Evolutionary conservation across 2,113 vertebrate species (phyloP), one percentile per base, ranked within the genome.

Genomic region (Phrynosoma blainvillii): DNA sequence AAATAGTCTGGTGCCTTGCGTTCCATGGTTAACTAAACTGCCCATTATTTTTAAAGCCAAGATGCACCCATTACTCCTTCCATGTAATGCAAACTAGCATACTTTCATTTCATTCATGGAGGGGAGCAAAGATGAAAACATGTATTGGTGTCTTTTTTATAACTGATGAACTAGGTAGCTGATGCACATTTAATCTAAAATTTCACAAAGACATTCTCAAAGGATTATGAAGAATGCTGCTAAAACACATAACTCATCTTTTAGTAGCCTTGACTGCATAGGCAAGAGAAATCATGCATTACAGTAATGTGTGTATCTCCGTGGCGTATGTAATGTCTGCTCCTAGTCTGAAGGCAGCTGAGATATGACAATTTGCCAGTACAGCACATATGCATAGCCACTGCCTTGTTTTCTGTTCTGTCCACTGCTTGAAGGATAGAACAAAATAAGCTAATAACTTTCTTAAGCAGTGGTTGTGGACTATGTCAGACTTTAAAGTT

Each of bases 381-480:
- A 47, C 42, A 47, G 71, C 77, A 62, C 21, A 25, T 54, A 47
- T 52, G 79, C 79, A 65, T 40, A 76, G 56, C 65, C 8, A 47
- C 74, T 82, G 8, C 68, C 59, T 42, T 65, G 59, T 68, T 83
- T 85, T 82, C 42, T 66, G 40, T 14, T 83, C 14, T 68, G 42
- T 66, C 42, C 4, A 10, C 59, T 68, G 71, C 71, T 73, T 30
- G 66, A 47, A 25, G 79, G 80, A 52, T 54, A 76, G 80, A 88
- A 83, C 82, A 54, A 82, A 76, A 83, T 76, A 30, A 88, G 56
- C 40, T 83, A 76, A 83, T 82, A 36, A 70, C 27, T 76, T 82
- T 66, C n/a, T 75, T n/a, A 52, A 82, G 80, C 68, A 54, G 59
- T 68, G 82, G 65, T 76, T 83, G 56, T 68, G 59, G 42, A 83